Percentiles rank a stretch among this genome's conserved stretches.
These are phyloP conservation scores for Scaptomyza hsui DNA, from an alignment of 1,140 invertebrate species.

Conservation along the genomic window DNA sequence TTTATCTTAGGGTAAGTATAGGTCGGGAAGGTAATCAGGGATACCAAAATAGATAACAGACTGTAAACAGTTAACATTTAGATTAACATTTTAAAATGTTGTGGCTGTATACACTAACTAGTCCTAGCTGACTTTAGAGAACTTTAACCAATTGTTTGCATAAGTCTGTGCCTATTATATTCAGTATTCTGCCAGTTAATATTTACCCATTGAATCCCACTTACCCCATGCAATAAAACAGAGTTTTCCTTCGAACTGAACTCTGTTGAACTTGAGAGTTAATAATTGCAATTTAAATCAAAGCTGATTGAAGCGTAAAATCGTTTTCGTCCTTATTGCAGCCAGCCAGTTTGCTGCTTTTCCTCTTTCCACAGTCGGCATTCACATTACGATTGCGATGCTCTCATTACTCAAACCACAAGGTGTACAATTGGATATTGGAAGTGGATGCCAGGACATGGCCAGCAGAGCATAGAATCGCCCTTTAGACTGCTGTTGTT, in stretches of 20 bases:
- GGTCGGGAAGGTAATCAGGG: no score
- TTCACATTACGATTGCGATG: slow-evolving; percentile 19
- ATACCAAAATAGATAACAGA: no score
- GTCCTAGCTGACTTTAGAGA: no score
- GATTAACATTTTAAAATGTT: no score
- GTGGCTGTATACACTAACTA: no score
- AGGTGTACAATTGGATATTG: slow-evolving; percentile 57
- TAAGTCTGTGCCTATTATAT: neutral
- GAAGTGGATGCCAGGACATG: neutral
- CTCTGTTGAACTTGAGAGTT: slow-evolving; percentile 52
- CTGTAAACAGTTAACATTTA: no score
- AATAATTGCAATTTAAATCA: slow-evolving; percentile 83
- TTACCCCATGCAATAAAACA: neutral
- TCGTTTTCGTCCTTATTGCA: slow-evolving; percentile 61
- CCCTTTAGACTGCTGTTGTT: slow-evolving; percentile 54
- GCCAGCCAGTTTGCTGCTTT: neutral
- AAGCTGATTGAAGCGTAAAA: slow-evolving; percentile 81
- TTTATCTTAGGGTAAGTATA: no score
- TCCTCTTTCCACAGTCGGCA: neutral
- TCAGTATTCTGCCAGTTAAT: neutral
- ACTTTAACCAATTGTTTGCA: no score
- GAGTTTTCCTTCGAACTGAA: neutral
- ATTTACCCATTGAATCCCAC: neutral
- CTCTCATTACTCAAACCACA: slow-evolving; percentile 76
- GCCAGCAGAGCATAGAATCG: slow-evolving; percentile 7